Evolutionary conservation across 2,888 invertebrate genomes (phyloP), one percentile per base, ranked within the genome.

Genomic region (Parascotia fuliginaria): DNA sequence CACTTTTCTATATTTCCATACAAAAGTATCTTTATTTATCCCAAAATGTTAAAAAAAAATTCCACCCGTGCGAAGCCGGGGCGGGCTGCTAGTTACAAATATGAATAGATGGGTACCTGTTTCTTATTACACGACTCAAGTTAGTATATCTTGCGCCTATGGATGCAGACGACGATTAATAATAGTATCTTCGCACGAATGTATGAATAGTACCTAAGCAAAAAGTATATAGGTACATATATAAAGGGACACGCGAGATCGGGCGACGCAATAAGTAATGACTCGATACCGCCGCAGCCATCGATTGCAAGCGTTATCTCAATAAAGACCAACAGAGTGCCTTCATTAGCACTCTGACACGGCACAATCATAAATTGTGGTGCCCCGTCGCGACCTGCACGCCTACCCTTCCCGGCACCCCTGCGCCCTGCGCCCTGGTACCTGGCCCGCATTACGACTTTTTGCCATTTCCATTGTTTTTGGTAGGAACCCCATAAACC

Each of bases 331-430:
- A 89, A 87, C 89, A 81, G 85, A 89, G 89, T 86, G 88, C 85
- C 87, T 90, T 91, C 91, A 91, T 92, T 91, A 92, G 87, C 87
- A 87, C 88, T 87, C 85, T 90, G 90, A 89, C 91, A 87, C 85
- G 85, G 83, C 79, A 85, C 79, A 85, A 89, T 91, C 91, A 89
- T 92, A 91, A 92, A 92, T 91, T 88, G 83, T 83, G 89, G 87
- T 83, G 78, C 89, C 91, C 90, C 83, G 87, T 77, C 79, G 91
- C 81, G 89, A 73, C 87, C 87, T 87, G 82, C 84, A 85, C 87
- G 84, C 76, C 82, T 82, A 78, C 84, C 84, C 83, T 81, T 70
- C 79, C 60, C 73, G 73, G 73, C 79, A 72, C 79, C 83, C 83
- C 75, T 66, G 78, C 76, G 76, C 77, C 78, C 75, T 75, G 70